Evolutionary conservation across 1,140 invertebrate genomes (phyloP).

Genomic region (Oryctes rhinoceros): DNA sequence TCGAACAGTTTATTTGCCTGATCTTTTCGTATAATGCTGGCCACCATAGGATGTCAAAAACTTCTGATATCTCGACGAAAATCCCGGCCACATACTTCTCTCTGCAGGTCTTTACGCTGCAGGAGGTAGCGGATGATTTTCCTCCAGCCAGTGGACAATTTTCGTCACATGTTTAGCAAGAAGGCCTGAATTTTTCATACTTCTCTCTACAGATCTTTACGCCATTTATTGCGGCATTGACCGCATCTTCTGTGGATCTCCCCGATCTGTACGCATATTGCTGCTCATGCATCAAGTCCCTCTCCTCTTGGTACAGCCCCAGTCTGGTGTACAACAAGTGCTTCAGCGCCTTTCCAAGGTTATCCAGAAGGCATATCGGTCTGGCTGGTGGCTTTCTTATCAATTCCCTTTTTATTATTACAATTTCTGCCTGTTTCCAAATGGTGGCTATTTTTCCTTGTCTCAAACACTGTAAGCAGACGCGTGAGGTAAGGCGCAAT

Average conservation of each 20-base stretch:
- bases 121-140: no score
- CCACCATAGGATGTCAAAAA: no score
- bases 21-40: no score
- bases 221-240: background rate
- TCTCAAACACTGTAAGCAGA: background rate
- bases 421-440: slow-evolving; percentile 2
- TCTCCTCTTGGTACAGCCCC: background rate
- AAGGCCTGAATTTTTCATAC: no score
- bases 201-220: background rate
- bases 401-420: slow-evolving; percentile 19
- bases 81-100: no score
- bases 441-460: background rate
- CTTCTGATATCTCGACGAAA: background rate
- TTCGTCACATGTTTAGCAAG: no score
- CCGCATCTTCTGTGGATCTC: slow-evolving; percentile 31
- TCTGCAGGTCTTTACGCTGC: no score
- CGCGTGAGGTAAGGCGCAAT: no score
- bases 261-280: slow-evolving; percentile 8
- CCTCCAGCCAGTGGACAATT: no score
- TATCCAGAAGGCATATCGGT: slow-evolving; percentile 21
- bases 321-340: background rate
- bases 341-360: slow-evolving; percentile 9
- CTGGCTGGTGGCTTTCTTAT: background rate
- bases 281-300: background rate
- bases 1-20: no score